phyloP scores from a whole-genome alignment of 2,797 vertebrate genomes.

The Alosa sapidissima region DNA sequence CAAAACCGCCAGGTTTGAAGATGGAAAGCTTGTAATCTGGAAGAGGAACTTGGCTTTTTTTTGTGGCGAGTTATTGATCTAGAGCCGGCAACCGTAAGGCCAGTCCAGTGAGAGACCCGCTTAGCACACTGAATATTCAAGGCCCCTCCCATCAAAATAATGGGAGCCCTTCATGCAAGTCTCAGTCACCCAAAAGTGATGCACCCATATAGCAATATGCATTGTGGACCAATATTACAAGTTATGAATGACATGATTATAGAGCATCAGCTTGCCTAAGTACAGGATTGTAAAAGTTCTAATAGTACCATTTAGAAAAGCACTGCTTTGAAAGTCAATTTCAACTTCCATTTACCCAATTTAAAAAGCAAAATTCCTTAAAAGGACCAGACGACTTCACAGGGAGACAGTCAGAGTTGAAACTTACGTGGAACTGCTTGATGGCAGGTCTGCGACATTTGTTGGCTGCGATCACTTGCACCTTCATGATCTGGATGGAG shows the following conservation, averaged over 20 bases:
- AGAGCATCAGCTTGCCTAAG: too few species aligned
- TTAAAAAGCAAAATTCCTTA: not conserved
- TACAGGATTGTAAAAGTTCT: too few species aligned
- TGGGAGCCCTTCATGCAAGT: not conserved
- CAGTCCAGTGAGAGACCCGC: constrained; percentile 66
- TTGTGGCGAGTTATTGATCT: constrained; percentile 55
- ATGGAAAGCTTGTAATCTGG: constrained; percentile 59
- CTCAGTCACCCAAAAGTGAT: not conserved
- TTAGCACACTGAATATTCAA: not conserved
- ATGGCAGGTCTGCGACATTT: constrained; percentile 87
- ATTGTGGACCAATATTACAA: too few species aligned
- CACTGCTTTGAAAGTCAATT: too few species aligned
- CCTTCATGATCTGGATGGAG: constrained; percentile 98
- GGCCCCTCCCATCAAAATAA: not conserved
- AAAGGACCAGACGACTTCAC: not conserved
- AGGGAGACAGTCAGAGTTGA: not conserved
- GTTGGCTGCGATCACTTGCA: constrained; percentile 89
- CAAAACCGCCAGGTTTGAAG: constrained; percentile 62
- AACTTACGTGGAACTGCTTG: constrained; percentile 94
- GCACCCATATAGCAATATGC: not conserved
- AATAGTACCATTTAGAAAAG: too few species aligned
- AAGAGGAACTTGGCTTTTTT: constrained; percentile 66
- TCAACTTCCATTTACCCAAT: not conserved
- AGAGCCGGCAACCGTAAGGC: constrained; percentile 45
- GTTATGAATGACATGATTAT: too few species aligned